Base-by-base conservation (phyloP, 1,140 invertebrate species). In the Pachyrhynchus sulphureomaculatus region DNA sequence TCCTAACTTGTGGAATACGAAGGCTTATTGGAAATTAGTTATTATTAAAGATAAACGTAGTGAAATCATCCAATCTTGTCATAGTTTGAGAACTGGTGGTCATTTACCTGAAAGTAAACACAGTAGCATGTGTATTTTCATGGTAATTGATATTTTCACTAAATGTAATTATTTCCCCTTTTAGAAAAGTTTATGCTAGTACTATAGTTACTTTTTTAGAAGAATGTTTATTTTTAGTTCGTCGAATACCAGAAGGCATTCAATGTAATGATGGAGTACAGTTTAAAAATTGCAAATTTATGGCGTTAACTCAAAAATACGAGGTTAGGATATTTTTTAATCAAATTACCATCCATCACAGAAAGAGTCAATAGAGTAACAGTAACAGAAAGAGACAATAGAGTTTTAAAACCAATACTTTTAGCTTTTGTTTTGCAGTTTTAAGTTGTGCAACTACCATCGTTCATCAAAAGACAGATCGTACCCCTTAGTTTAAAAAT, bases 371-470 rank as follows among this genome's bases (percentile, higher is more conserved):
- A n/a, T n/a, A n/a, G n/a, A n/a, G n/a, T n/a, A n/a, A n/a, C n/a
- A n/a, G n/a, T n/a, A 2, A 52, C 47, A 2, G 73, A 75, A 55
- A 33, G 72, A 15, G 51, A 62, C 0, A 74, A 74, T 49, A 21
- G 64, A 33, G 64, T 67, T 6, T 18, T 74, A 2, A 69, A 68
- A 21, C 63, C 65, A 4, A 64, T 70, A 48, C 51, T 75, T 10
- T 10, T 48, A 2, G 17, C 48, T 1, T 75, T 65, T 55, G 68
- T 54, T 49, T 75, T 1, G 37, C 36, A 2, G 41, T 54, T 3
- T 42, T 70, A 20, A 63, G 52, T 0, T 66, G 66, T 33, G 73
- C 72, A 3, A 64, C 70, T 33, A 74, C 72, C 0, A 55, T 66
- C 0, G 52, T 53, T 0, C 65, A 72, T 52, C 68, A 72, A 21